Conservation (phyloP, 2,113 vertebrate species). For the Pseudorectes ferrugineus region DNA sequence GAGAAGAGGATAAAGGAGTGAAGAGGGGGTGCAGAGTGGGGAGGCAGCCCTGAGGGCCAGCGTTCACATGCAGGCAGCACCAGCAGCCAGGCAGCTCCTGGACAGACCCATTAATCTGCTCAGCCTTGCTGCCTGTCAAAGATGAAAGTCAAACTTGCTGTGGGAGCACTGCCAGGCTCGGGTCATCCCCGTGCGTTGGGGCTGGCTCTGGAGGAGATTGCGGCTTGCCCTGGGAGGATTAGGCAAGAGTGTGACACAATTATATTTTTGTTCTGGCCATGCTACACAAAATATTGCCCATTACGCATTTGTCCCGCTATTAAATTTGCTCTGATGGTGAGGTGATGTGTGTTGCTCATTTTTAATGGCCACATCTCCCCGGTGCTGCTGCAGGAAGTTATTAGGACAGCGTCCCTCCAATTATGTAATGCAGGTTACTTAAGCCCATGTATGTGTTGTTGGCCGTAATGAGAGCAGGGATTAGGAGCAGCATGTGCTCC, state of each 20-base stretch:
- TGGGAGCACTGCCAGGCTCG: background rate
- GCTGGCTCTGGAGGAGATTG: background rate
- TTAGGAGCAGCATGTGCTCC: conserved; percentile 22
- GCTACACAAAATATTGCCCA: background rate
- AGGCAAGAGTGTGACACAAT: background rate
- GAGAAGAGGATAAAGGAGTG: background rate
- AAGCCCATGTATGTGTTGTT: background rate
- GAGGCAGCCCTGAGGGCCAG: background rate
- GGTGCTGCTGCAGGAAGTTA: background rate
- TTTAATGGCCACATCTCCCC: background rate
- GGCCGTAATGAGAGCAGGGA: conserved; percentile 16
- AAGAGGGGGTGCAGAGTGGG: background rate
- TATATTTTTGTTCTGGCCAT: background rate
- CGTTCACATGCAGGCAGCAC: background rate
- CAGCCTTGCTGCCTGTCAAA: background rate
- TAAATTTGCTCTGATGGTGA: background rate
- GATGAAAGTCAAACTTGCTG: background rate
- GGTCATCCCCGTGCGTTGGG: accelerated
- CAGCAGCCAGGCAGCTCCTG: background rate
- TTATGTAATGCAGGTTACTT: conserved; percentile 51
- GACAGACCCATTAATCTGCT: background rate
- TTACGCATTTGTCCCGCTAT: background rate
- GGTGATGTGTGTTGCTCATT: background rate
- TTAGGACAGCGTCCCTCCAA: background rate
- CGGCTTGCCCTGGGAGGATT: background rate